Evolutionary conservation across 2,797 vertebrate species (phyloP).

Genomic region (Sorex maritimensis): DNA sequence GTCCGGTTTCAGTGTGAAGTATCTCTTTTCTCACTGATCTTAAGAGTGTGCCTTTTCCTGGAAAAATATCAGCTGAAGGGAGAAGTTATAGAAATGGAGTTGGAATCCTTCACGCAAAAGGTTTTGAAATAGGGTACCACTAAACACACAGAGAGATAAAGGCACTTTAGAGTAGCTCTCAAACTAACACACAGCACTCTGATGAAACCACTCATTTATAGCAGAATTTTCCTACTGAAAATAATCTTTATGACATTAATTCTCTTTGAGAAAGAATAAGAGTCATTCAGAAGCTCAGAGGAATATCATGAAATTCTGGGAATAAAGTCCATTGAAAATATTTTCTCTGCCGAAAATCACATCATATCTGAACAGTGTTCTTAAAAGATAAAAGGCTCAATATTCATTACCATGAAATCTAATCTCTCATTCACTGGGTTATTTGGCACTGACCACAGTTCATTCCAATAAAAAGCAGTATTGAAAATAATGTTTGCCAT

Average conservation of each 20-base stretch:
- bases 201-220: slow-evolving; percentile 24
- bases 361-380: slow-evolving; percentile 19
- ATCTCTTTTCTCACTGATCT: slow-evolving; percentile 60
- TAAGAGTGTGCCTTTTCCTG: slow-evolving; percentile 66
- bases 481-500: not conserved
- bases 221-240: slow-evolving; percentile 49
- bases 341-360: slow-evolving; percentile 52
- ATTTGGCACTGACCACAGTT: slow-evolving; percentile 35
- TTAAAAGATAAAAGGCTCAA: slow-evolving; percentile 38
- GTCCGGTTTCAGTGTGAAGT: slow-evolving; percentile 42
- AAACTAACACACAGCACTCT: slow-evolving; percentile 40
- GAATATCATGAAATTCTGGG: slow-evolving; percentile 37
- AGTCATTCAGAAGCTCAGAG: slow-evolving; percentile 33
- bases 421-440: not conserved
- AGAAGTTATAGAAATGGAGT: slow-evolving; percentile 16
- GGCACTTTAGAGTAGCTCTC: not conserved
- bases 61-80: slow-evolving; percentile 48
- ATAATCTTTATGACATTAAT: slow-evolving; percentile 50
- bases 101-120: slow-evolving; percentile 50
- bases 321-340: slow-evolving; percentile 11
- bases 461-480: not conserved
- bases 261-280: slow-evolving; percentile 21
- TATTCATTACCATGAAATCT: slow-evolving; percentile 1
- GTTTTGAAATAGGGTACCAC: slow-evolving; percentile 16
- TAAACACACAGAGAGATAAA: not conserved